Evolutionary conservation across 2,113 vertebrate genomes (phyloP).

Genomic region (Sardina pilchardus): DNA sequence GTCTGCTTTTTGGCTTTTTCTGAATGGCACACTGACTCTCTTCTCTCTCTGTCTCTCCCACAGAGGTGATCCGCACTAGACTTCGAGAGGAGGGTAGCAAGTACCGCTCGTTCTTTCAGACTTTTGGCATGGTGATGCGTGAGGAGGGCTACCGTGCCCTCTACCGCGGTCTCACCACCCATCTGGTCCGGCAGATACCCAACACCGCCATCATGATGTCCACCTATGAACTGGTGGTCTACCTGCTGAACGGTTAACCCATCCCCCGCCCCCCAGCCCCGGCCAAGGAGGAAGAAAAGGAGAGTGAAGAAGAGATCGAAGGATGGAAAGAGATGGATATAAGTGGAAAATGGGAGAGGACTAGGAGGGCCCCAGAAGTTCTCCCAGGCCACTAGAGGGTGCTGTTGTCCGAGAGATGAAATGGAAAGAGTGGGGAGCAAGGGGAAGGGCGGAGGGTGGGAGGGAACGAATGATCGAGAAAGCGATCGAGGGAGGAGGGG

Average conservation of each 20-base stretch:
- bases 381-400: constrained; percentile 44
- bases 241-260: constrained; percentile 87
- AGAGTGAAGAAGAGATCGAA: constrained; percentile 28
- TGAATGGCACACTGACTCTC: not conserved
- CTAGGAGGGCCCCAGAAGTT: constrained; percentile 36
- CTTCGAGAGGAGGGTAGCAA: constrained; percentile 98
- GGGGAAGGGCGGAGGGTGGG: not conserved
- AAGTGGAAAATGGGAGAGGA: not conserved
- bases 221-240: constrained; percentile 96
- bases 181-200: constrained; percentile 95
- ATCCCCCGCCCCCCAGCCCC: not conserved
- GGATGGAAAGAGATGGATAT: constrained; percentile 21
- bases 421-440: not conserved
- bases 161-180: constrained; percentile 94
- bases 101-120: constrained; percentile 95
- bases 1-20: not conserved
- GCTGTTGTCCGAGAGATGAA: constrained; percentile 19
- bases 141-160: constrained; percentile 95
- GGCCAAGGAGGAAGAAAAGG: constrained; percentile 27
- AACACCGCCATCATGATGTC: constrained; percentile 99
- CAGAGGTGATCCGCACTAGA: constrained; percentile 97
- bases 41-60: constrained; percentile 19
- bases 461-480: not conserved
- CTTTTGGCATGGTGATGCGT: constrained; percentile 81
- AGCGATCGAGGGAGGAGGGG: not conserved